Evolutionary conservation across 2,797 vertebrate species (phyloP).

Genomic region (Eutrigla gurnardus): DNA sequence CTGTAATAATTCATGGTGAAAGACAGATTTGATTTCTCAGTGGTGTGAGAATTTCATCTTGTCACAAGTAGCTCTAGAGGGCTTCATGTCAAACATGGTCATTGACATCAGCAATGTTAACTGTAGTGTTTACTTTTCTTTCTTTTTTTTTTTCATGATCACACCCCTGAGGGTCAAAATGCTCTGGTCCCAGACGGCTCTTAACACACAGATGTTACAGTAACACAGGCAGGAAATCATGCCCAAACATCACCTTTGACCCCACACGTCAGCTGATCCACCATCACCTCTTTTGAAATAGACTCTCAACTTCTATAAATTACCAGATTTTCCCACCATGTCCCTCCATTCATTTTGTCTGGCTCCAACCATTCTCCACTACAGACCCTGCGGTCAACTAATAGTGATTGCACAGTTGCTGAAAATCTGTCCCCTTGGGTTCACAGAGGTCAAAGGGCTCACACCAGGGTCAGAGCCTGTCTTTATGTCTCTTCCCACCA

Average conservation of each 20-base stretch:
- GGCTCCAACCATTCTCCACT: constrained; percentile 85
- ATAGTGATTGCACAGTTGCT: constrained; percentile 90
- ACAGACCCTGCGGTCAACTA: constrained; percentile 84
- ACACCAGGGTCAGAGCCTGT: constrained; percentile 91
- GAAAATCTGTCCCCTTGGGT: constrained; percentile 92
- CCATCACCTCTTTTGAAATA: constrained; percentile 94
- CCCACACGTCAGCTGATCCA: constrained; percentile 94
- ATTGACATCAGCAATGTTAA: constrained; percentile 84
- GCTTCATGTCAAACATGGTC: constrained; percentile 77
- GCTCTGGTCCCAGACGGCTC: constrained; percentile 87
- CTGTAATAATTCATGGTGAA: not conserved
- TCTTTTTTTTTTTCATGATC: constrained; percentile 59
- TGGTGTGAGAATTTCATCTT: constrained; percentile 43
- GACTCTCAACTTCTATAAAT: constrained; percentile 94
- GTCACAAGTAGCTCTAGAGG: constrained; percentile 35
- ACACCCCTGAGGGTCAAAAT: constrained; percentile 87
- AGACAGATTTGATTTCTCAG: constrained; percentile 7
- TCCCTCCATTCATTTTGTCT: constrained; percentile 85
- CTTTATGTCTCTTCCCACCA: constrained; percentile 92
- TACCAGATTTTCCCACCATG: constrained; percentile 95
- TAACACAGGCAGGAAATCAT: constrained; percentile 93
- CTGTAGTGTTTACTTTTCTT: constrained; percentile 61
- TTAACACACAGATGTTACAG: constrained; percentile 99
- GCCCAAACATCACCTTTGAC: constrained; percentile 95
- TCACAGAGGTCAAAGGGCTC: constrained; percentile 94